Evolutionary conservation across 2,113 vertebrate species (phyloP), one percentile per base, ranked within the genome.

Genomic region (Chionodraco myersi): DNA sequence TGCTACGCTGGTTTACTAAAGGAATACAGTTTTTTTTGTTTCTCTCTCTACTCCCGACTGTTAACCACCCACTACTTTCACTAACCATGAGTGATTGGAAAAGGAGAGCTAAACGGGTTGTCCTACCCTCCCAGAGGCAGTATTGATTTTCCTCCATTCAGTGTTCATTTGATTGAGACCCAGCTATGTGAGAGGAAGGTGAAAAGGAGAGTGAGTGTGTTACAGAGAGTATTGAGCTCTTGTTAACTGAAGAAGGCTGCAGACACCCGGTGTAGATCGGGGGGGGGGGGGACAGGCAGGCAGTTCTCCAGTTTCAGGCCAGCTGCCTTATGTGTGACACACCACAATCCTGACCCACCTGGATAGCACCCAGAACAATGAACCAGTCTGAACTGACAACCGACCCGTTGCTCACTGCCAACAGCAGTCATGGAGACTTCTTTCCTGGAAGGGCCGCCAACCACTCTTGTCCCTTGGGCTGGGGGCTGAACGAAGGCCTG

Each of bases 401-500:
- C n/a, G 92, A 93, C 87, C 94, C 93, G 91, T 93, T 92, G 93
- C 92, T 94, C 88, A 88, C 94, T 87, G 96, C 95, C 90, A 99
- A 96, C 92, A 85, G 86, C 92, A 96, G 95, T 88, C 68, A 92
- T 62, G 90, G 82, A 87, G 94, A 92, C 75, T 53, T 82, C 78
- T 72, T 92, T 75, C 82, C 85, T 85, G 96, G 95, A 86, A 45
- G 93, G 73, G 92, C 96, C 15, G 92, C 95, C 66, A 97, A 95
- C 89, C 96, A 97, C 91, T 97, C 97, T 68, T 99, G 98, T 91
- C 98, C 98, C 45, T 92, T 99, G 82, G 97, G 98, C 88, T 97
- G 97, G 94, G 97, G 96, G 72, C 93, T 96, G 88, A 97, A 96
- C 83, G 94, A 93, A 87, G 93, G 94, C 23, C 90, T 96, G 79